phyloP scores from a whole-genome alignment of 2,113 vertebrate genomes.

The Dascyllus trimaculatus region DNA sequence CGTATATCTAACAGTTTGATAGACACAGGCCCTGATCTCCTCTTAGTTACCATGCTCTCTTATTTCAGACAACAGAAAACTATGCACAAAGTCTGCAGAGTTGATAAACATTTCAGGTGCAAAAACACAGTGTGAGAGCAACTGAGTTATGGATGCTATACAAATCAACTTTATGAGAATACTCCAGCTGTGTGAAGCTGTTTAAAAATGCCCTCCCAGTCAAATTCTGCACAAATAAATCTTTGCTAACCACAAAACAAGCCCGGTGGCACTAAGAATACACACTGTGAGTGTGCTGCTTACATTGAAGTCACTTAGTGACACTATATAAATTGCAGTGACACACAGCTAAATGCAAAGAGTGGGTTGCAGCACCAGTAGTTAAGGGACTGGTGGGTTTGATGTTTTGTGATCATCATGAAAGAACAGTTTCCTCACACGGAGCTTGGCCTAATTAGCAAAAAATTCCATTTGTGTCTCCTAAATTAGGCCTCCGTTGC shows the following conservation, averaged over 20 bases:
- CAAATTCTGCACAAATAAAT: constrained; percentile 69
- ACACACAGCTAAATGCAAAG: constrained; percentile 41
- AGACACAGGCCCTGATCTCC: background rate
- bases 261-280: constrained; percentile 44
- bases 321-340: constrained; percentile 39
- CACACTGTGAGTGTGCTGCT: constrained; percentile 27
- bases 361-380: constrained; percentile 14
- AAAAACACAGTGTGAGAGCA: constrained; percentile 10
- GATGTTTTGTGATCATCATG: constrained; percentile 58
- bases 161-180: constrained; percentile 73
- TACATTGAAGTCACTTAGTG: constrained; percentile 37
- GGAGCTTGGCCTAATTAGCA: constrained; percentile 43
- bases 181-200: constrained; percentile 52
- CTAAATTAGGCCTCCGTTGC: constrained; percentile 53
- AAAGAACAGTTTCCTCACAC: constrained; percentile 51
- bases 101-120: constrained; percentile 2
- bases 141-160: constrained; percentile 59
- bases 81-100: background rate
- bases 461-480: constrained; percentile 43
- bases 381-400: constrained; percentile 48
- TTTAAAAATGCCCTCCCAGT: constrained; percentile 62
- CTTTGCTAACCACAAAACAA: constrained; percentile 57
- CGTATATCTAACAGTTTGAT: background rate
- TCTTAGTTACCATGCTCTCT: background rate
- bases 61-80: background rate